These are phyloP conservation scores for Parauchenoglanis ngamensis DNA, from an alignment of 2,797 vertebrate species.

Conservation along the genomic window DNA sequence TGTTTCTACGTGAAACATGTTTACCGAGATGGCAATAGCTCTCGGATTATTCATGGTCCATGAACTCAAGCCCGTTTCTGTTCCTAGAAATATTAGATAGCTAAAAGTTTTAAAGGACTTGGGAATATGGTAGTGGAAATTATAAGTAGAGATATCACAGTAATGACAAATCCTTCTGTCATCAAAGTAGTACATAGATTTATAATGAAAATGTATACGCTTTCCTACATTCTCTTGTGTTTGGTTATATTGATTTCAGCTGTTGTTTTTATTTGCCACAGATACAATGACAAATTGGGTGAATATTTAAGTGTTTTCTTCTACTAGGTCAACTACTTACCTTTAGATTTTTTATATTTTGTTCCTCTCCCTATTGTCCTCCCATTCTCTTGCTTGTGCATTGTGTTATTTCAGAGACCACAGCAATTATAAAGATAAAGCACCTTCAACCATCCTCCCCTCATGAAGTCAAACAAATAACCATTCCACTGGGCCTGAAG, in stretches of 20 bases:
- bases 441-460: constrained; percentile 12
- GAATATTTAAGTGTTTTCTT: constrained; percentile 2
- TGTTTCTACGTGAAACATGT: constrained; percentile 39
- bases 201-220: not conserved
- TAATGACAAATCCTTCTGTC: constrained; percentile 1
- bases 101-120: no score
- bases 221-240: not conserved
- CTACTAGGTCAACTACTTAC: not conserved
- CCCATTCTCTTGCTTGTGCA: not conserved
- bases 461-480: constrained; percentile 21
- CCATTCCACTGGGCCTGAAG: constrained; percentile 12
- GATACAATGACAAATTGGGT: not conserved
- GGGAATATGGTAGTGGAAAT: not conserved
- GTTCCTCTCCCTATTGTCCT: not conserved
- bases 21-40: not conserved
- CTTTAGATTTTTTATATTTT: not conserved
- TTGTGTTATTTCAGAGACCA: not conserved
- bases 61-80: not conserved
- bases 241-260: not conserved
- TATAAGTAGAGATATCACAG: not conserved
- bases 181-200: not conserved
- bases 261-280: not conserved
- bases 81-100: not conserved
- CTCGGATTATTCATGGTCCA: not conserved
- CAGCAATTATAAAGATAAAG: constrained; percentile 46